Base-by-base conservation (phyloP, 2,797 vertebrate genomes). In the Sebastes kiyomatsui region DNA sequence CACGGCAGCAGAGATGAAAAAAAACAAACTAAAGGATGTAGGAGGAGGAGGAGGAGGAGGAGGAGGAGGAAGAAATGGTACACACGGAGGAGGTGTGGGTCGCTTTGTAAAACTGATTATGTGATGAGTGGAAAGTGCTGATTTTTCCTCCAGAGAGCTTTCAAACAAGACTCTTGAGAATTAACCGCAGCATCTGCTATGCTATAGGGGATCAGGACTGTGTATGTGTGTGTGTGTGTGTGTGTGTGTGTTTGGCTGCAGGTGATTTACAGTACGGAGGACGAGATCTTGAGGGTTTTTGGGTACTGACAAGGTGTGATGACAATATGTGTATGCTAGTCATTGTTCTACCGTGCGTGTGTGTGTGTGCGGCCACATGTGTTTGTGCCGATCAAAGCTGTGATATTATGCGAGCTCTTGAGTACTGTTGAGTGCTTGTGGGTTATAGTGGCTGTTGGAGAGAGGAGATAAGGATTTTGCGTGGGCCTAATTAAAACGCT, bases 401-500 rank as follows among this genome's bases (percentile, higher is more conserved):
- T 69, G 81, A 90, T 88, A 79, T 86, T 89, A 88, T 89, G 69
- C 74, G 75, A 82, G 72, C 82, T 81, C 78, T 80, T 80, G 65
- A 88, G 86, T 27, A 69, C 52, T 67, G 72, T 30, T 58, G 81
- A 88, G 86, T 86, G 80, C 82, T 84, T 23, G 82, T 91, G 90
- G 87, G 85, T 87, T 79, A 77, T 73, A 68, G 81, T 73, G 64
- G 74, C 83, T 86, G 87, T 89, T 86, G 84, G 75, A 88, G 74
- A 82, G 82, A 67, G 46, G 77, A 78, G 89, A 91, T 90, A 84
- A 92, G 84, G 83, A 87, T 89, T 85, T 79, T 54, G 81, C 27
- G 88, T 91, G 88, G 90, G 89, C 85, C 79, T 89, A 81, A 93
- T 88, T 93, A 87, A 90, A 91, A 91, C 23, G 30, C 64, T 42